Evolutionary conservation across 2,797 vertebrate genomes (phyloP).

Genomic region (Caiman crocodilus): DNA sequence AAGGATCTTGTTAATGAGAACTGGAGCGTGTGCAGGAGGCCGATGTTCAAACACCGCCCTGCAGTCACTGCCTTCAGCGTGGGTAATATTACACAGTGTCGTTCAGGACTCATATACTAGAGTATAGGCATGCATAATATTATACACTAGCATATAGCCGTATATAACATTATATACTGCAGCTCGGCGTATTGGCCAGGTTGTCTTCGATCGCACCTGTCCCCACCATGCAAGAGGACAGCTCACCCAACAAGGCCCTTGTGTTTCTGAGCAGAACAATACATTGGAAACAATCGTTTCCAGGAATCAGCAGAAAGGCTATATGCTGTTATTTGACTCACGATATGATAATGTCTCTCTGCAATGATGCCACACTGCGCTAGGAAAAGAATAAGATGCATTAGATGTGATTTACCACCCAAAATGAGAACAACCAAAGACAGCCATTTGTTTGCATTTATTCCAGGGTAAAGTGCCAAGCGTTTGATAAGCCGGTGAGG

Average conservation of each 20-base stretch:
- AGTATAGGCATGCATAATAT: too few relatives aligned
- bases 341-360: background rate
- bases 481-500: constrained; percentile 57
- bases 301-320: background rate
- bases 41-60: background rate
- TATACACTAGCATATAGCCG: background rate
- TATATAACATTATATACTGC: background rate
- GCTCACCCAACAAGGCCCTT: background rate
- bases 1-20: background rate
- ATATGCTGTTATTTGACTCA: background rate
- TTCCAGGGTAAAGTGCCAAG: constrained; percentile 38
- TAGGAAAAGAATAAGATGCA: constrained; percentile 14
- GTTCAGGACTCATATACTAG: too few relatives aligned
- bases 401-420: constrained; percentile 45
- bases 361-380: constrained; percentile 2
- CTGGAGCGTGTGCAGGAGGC: background rate
- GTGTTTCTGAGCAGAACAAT: background rate
- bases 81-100: background rate
- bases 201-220: background rate
- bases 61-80: background rate
- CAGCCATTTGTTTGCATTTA: background rate
- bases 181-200: background rate
- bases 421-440: constrained; percentile 33
- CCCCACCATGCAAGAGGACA: background rate
- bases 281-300: background rate